Conservation (phyloP, 2,797 vertebrate species). For the Falco cherrug region DNA sequence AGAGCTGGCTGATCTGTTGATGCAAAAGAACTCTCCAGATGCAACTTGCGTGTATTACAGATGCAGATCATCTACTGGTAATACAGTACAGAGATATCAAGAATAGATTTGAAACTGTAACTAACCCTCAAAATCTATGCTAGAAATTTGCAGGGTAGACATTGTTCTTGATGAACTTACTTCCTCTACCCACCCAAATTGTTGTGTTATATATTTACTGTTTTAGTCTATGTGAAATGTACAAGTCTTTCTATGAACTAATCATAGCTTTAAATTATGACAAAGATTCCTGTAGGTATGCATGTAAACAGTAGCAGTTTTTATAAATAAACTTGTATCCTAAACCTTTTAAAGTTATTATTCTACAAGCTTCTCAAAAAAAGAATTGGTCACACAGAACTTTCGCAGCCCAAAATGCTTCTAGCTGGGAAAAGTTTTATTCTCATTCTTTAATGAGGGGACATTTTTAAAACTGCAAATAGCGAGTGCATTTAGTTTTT, state of each 20-base stretch:
- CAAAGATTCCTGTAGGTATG: background rate
- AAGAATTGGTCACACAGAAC: background rate
- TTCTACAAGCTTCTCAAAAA: background rate
- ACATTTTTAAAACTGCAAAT: background rate
- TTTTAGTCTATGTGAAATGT: background rate
- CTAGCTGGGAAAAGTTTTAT: background rate
- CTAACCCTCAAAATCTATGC: background rate
- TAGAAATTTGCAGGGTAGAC: background rate
- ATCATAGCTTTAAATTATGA: background rate
- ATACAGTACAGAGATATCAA: background rate
- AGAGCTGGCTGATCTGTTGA: background rate
- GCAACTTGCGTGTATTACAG: background rate
- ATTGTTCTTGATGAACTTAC: background rate
- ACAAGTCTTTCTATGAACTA: background rate
- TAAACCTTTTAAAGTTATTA: background rate
- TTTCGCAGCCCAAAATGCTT: background rate
- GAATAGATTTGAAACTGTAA: background rate
- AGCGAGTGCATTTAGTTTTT: background rate
- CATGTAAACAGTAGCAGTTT: background rate
- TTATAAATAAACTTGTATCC: background rate
- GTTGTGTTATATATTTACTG: background rate
- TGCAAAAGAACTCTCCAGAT: background rate
- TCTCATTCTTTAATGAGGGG: background rate
- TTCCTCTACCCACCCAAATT: background rate
- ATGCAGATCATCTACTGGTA: background rate